A percentile compares a stretch with the other conserved stretches of the same genome.
phyloP scores from a whole-genome alignment of 2,113 vertebrate species.

The Catharus bicknelli region DNA sequence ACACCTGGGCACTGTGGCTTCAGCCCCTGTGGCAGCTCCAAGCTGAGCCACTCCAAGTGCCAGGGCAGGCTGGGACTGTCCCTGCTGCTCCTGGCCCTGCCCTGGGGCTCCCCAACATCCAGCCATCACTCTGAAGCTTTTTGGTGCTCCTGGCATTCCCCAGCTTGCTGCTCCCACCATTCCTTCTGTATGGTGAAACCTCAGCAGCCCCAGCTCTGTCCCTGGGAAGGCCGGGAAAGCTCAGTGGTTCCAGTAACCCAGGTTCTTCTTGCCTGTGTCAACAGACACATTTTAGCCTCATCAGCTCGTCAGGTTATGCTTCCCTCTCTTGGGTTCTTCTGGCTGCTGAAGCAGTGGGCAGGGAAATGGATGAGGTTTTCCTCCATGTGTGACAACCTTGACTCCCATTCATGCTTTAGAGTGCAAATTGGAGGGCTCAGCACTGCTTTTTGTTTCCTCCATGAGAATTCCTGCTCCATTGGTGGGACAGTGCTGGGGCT shows the following conservation, averaged over 20 bases:
- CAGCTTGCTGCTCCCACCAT: background rate
- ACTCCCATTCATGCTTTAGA: background rate
- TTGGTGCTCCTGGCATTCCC: background rate
- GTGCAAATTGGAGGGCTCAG: background rate
- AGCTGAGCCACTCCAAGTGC: background rate
- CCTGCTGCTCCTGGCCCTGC: background rate
- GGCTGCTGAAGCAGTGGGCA: background rate
- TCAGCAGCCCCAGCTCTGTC: background rate
- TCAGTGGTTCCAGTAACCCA: background rate
- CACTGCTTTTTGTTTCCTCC: background rate
- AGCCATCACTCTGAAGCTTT: background rate
- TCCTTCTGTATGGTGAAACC: background rate
- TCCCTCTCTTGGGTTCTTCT: background rate
- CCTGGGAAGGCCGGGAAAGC: background rate
- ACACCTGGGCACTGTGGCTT: background rate
- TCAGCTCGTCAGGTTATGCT: background rate
- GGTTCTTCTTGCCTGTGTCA: background rate
- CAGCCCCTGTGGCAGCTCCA: background rate
- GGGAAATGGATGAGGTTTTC: background rate
- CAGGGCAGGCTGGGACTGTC: background rate
- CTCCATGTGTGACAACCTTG: background rate
- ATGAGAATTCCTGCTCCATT: fast-evolving
- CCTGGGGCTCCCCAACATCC: background rate
- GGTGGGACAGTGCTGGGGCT: background rate
- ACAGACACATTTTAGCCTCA: background rate